Conservation (phyloP, 2,797 vertebrate species). For the Micrastur ruficollis region DNA sequence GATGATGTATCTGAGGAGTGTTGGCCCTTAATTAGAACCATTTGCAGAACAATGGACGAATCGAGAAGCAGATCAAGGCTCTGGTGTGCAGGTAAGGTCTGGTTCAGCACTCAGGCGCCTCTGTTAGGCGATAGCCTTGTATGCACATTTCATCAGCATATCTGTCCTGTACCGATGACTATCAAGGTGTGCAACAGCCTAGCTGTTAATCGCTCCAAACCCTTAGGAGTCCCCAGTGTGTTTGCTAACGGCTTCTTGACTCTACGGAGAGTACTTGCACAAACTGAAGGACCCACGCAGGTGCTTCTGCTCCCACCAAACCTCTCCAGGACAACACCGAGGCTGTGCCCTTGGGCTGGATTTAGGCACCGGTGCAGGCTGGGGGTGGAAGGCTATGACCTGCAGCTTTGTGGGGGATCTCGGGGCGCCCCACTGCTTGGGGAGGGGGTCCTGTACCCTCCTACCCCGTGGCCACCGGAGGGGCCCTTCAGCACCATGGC, state of each 20-base stretch:
- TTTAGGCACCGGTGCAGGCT: background rate
- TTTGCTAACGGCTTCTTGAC: background rate
- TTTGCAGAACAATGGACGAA: background rate
- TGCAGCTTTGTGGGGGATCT: background rate
- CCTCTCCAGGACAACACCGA: accelerated
- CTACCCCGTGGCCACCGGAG: accelerated
- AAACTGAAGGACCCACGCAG: background rate
- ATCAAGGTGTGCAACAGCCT: background rate
- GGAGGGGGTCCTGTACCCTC: background rate
- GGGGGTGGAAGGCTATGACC: background rate
- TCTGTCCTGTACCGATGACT: background rate
- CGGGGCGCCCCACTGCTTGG: background rate
- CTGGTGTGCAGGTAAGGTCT: background rate
- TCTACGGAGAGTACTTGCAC: accelerated
- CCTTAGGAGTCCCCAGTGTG: background rate
- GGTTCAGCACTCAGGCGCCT: background rate
- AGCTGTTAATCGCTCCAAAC: background rate
- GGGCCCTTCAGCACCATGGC: background rate
- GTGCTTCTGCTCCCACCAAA: background rate
- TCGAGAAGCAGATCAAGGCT: background rate
- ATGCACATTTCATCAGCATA: background rate
- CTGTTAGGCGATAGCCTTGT: accelerated
- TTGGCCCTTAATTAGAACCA: background rate
- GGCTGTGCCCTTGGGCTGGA: background rate
- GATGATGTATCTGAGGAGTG: background rate